phyloP scores from a whole-genome alignment of 2,113 vertebrate species.

The Echinops telfairi region DNA sequence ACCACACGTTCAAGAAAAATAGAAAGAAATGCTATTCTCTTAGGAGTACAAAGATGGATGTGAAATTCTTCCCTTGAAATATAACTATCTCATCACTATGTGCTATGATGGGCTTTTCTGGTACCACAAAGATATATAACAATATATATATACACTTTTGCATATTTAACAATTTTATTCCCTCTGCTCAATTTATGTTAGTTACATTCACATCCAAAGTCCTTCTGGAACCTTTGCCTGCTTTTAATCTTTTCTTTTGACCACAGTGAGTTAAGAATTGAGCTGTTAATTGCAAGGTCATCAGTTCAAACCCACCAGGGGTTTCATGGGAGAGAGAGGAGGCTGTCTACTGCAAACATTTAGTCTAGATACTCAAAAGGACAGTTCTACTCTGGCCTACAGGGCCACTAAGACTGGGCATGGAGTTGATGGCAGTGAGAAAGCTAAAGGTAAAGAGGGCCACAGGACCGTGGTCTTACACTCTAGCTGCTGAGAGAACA shows the following conservation, averaged over 20 bases:
- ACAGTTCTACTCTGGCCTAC: too few relatives aligned
- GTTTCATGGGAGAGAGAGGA: too few relatives aligned
- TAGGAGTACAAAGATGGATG: background rate
- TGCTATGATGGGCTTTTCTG: background rate
- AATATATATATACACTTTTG: background rate
- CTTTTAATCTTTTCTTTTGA: conserved; percentile 25
- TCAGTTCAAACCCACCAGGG: too few relatives aligned
- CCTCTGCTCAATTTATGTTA: background rate
- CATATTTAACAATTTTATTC: background rate
- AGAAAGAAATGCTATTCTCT: background rate
- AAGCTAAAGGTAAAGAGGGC: background rate
- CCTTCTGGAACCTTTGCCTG: background rate
- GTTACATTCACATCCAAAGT: conserved; percentile 17
- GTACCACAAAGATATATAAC: background rate
- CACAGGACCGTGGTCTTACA: background rate
- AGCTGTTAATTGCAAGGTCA: too few relatives aligned
- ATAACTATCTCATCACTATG: background rate
- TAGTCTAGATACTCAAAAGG: too few relatives aligned
- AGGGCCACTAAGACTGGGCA: too few relatives aligned
- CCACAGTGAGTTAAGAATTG: background rate
- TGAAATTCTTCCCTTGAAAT: conserved; percentile 15
- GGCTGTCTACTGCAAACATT: too few relatives aligned
- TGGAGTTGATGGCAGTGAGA: background rate
- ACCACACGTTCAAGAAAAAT: conserved; percentile 12
- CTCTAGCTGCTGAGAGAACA: background rate